phyloP scores from a whole-genome alignment of 2,888 invertebrate genomes.

The Pinctada fucata region DNA sequence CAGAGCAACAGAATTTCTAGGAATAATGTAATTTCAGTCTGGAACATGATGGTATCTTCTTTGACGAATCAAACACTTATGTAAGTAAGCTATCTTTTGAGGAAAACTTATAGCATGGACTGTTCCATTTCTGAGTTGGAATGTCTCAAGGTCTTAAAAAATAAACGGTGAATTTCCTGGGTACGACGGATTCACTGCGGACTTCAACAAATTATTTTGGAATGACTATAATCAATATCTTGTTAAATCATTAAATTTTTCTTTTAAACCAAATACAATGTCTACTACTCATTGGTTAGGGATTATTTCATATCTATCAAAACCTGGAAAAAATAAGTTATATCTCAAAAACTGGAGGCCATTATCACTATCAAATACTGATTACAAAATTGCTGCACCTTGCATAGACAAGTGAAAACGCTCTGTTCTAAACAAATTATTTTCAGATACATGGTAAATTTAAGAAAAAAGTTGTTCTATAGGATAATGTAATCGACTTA shows the following conservation, averaged over 20 bases:
- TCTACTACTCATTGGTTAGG: not conserved
- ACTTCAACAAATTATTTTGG: conserved; percentile 13
- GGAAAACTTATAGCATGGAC: not conserved
- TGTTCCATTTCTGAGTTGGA: conserved; percentile 1
- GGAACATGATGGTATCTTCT: too few species aligned
- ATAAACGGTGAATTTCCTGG: conserved; percentile 16
- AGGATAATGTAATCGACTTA: conserved; percentile 3
- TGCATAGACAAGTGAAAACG: not conserved
- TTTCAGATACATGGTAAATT: not conserved
- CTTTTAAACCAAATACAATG: not conserved
- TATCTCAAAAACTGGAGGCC: conserved; percentile 1
- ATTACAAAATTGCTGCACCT: conserved; percentile 1
- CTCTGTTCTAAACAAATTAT: not conserved
- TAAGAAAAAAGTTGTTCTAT: not conserved
- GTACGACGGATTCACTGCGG: conserved; percentile 2
- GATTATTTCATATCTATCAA: not conserved
- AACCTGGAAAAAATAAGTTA: not conserved
- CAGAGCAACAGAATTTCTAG: conserved; percentile 10
- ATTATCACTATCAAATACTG: not conserved
- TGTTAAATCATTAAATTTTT: not conserved
- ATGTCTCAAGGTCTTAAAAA: conserved; percentile 21
- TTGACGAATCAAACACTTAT: conserved; percentile 9
- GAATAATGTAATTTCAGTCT: too few species aligned
- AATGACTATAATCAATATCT: not conserved
- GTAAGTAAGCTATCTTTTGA: conserved; percentile 1